phyloP scores from a whole-genome alignment of 2,888 invertebrate species.

The Pollenia griseotomentosa region DNA sequence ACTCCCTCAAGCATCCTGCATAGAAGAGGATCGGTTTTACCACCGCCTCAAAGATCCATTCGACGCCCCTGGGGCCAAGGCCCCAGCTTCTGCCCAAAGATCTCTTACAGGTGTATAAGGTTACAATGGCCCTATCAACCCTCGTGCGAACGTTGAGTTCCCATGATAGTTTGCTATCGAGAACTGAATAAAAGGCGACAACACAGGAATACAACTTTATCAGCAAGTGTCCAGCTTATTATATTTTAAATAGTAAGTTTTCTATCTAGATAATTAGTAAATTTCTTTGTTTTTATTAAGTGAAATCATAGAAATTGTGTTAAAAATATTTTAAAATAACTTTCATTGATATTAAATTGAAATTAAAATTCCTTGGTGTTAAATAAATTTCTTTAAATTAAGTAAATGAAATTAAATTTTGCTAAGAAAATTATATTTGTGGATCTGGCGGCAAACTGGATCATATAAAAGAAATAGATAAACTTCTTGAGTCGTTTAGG shows the following conservation, averaged over 20 bases:
- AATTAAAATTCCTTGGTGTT: neutral
- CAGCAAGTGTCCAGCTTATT: neutral
- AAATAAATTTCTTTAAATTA: neutral
- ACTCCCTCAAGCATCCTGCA: too few species aligned
- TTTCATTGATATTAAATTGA: neutral
- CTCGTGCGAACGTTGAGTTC: too few species aligned
- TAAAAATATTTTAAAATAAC: neutral
- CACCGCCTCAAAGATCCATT: too few species aligned
- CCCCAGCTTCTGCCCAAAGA: too few species aligned
- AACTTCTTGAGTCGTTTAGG: conserved; percentile 5
- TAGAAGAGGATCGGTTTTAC: too few species aligned
- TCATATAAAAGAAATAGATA: neutral
- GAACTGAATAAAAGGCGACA: neutral
- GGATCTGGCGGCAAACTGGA: neutral
- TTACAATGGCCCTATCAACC: too few species aligned
- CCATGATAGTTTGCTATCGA: too few species aligned
- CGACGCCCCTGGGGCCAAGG: too few species aligned
- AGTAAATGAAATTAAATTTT: neutral
- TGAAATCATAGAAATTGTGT: conserved; percentile 1
- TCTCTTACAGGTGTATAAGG: too few species aligned
- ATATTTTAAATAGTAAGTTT: neutral
- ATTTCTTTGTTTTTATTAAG: neutral
- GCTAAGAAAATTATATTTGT: neutral
- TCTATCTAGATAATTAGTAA: neutral
- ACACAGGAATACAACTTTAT: neutral